Evolutionary conservation across 1,140 invertebrate species (phyloP).

Genomic region (Argopecten irradians): DNA sequence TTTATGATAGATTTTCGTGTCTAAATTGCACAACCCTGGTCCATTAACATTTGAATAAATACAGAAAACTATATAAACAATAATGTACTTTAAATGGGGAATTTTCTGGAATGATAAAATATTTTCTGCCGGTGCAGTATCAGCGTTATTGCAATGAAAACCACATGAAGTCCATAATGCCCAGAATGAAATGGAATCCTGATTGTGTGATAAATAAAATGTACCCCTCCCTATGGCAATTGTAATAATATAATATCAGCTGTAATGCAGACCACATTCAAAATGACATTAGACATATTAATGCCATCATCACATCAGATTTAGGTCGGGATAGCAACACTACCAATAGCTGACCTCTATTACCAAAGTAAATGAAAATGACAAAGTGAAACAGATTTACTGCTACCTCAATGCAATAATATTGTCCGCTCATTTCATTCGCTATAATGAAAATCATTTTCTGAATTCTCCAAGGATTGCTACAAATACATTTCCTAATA

Average conservation of each 20-base stretch:
- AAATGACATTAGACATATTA: slow-evolving; percentile 23
- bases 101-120: slow-evolving; percentile 8
- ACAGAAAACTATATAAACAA: slow-evolving; percentile 8
- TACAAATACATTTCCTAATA: slow-evolving; percentile 6
- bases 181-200: slow-evolving; percentile 16
- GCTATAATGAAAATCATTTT: slow-evolving; percentile 23
- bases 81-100: slow-evolving; percentile 22
- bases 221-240: slow-evolving; percentile 7
- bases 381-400: slow-evolving; percentile 22
- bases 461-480: slow-evolving; percentile 8
- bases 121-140: neutral
- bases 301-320: neutral
- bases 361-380: slow-evolving; percentile 5
- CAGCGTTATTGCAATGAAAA: slow-evolving; percentile 14
- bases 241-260: neutral
- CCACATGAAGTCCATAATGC: slow-evolving; percentile 12
- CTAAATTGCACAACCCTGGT: neutral
- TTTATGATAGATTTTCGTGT: slow-evolving; percentile 6
- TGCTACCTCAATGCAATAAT: slow-evolving; percentile 4
- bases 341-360: neutral
- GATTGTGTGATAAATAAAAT: slow-evolving; percentile 23
- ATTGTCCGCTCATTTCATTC: slow-evolving; percentile 22
- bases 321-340: neutral
- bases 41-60: slow-evolving; percentile 16
- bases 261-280: slow-evolving; percentile 15